Conservation (phyloP, 2,888 invertebrate genomes). For the Caenorhabditis sulstoni region DNA sequence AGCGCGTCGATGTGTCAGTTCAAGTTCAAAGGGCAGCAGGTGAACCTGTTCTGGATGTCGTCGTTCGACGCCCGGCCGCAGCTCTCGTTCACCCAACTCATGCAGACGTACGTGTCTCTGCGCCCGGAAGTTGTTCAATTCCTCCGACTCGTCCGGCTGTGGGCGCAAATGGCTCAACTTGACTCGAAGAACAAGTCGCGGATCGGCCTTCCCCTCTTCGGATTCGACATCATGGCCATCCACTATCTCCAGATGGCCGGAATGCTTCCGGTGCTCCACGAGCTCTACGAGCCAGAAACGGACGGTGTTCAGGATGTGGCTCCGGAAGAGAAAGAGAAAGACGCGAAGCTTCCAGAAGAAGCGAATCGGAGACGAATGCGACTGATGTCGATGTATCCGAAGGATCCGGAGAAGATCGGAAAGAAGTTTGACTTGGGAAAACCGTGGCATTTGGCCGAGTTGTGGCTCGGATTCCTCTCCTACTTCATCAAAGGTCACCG, state of each 20-base stretch:
- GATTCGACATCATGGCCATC: constrained; percentile 82
- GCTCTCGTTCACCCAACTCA: constrained; percentile 18
- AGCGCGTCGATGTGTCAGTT: constrained; percentile 19
- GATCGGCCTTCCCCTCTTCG: constrained; percentile 83
- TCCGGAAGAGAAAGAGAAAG: not conserved
- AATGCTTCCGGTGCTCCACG: constrained; percentile 82
- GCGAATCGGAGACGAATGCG: constrained; percentile 34
- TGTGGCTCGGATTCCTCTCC: constrained; percentile 54
- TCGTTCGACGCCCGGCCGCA: constrained; percentile 10
- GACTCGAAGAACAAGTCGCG: constrained; percentile 82
- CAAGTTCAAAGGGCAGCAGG: constrained; percentile 13
- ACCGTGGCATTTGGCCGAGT: constrained; percentile 33
- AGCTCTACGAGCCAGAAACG: constrained; percentile 53
- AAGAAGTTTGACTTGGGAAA: constrained; percentile 22
- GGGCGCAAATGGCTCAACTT: constrained; percentile 80
- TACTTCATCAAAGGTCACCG: constrained; percentile 41
- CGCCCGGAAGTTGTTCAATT: constrained; percentile 72
- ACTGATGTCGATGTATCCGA: constrained; percentile 26
- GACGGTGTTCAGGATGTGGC: not conserved
- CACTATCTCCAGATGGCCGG: constrained; percentile 83
- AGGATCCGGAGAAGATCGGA: constrained; percentile 26
- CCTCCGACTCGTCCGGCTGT: constrained; percentile 80
- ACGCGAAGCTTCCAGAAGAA: constrained; percentile 21
- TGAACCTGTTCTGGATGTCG: constrained; percentile 29
- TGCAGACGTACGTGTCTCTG: constrained; percentile 41